These are phyloP conservation scores for Empis stercorea DNA, from an alignment of 2,888 invertebrate species.

Conservation along the genomic window DNA sequence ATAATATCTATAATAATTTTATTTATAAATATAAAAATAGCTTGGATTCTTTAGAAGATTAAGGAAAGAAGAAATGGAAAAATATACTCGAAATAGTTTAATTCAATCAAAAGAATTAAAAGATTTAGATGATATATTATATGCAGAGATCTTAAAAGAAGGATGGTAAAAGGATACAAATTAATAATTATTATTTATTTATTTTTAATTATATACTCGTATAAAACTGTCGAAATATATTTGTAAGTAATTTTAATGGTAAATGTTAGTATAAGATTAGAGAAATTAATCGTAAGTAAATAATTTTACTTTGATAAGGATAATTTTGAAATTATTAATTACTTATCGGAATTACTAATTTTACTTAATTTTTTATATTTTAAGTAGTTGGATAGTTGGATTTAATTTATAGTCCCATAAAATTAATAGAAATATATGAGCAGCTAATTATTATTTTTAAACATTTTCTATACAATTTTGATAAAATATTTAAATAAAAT, in stretches of 20 bases:
- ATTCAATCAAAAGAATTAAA: not conserved
- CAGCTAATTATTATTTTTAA: too few relatives aligned
- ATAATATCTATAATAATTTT: not conserved
- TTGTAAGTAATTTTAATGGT: too few relatives aligned
- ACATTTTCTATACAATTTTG: too few relatives aligned
- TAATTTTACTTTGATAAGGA: not conserved
- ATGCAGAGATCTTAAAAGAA: not conserved
- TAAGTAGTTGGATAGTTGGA: too few relatives aligned
- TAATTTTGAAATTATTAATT: too few relatives aligned
- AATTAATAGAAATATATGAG: not conserved
- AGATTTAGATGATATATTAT: not conserved
- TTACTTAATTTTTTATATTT: too few relatives aligned
- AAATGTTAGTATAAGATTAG: too few relatives aligned
- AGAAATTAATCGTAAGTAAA: not conserved
- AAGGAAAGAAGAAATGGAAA: conserved; percentile 29
- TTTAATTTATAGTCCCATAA: too few relatives aligned
- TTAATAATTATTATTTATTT: not conserved
- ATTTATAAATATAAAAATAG: conserved; percentile 19
- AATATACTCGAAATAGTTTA: conserved; percentile 4
- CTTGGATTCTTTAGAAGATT: conserved; percentile 33
- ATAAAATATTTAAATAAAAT: not conserved
- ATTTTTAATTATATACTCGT: too few relatives aligned
- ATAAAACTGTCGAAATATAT: too few relatives aligned
- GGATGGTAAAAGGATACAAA: too few relatives aligned
- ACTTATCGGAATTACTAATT: too few relatives aligned